Evolutionary conservation across 1,140 invertebrate species (phyloP).

Genomic region (Anagrus nilaparvatae): DNA sequence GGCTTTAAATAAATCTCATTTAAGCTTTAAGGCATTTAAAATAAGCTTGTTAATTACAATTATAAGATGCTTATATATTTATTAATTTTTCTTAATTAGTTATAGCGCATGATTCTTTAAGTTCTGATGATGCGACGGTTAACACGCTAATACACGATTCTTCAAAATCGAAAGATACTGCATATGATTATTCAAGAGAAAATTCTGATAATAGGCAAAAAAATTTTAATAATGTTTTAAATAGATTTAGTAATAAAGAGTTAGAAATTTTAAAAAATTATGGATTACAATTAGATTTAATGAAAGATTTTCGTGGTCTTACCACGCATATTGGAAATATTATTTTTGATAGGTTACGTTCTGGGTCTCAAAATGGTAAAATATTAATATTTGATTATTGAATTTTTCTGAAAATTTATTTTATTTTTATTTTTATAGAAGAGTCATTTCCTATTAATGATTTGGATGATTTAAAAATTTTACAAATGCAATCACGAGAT

Average conservation of each 20-base stretch:
- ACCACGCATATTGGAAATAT: constrained; percentile 17
- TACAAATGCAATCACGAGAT: constrained; percentile 29
- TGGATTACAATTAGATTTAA: constrained; percentile 22
- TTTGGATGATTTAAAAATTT: constrained; percentile 25
- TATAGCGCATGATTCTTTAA: too few species aligned
- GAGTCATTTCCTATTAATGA: constrained; percentile 25
- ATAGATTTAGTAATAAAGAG: constrained; percentile 26
- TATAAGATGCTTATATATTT: too few species aligned
- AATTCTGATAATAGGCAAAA: too few species aligned
- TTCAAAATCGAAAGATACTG: too few species aligned
- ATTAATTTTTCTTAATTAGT: too few species aligned
- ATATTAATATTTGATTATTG: constrained; percentile 8
- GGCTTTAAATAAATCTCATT: too few species aligned
- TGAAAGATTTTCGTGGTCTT: constrained; percentile 20
- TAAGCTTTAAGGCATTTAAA: too few species aligned
- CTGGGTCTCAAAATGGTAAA: constrained; percentile 7
- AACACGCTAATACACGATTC: too few species aligned
- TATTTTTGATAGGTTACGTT: constrained; percentile 22
- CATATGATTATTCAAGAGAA: too few species aligned
- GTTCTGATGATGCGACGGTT: too few species aligned
- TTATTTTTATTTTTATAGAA: constrained; percentile 15
- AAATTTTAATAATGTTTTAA: too few species aligned
- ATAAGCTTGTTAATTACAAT: too few species aligned
- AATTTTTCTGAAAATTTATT: constrained; percentile 16
- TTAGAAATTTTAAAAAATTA: constrained; percentile 27